Percentiles rank a stretch among this genome's conserved stretches.
Evolutionary conservation across 2,113 vertebrate genomes (phyloP).

Genomic region (Heptranchias perlo): DNA sequence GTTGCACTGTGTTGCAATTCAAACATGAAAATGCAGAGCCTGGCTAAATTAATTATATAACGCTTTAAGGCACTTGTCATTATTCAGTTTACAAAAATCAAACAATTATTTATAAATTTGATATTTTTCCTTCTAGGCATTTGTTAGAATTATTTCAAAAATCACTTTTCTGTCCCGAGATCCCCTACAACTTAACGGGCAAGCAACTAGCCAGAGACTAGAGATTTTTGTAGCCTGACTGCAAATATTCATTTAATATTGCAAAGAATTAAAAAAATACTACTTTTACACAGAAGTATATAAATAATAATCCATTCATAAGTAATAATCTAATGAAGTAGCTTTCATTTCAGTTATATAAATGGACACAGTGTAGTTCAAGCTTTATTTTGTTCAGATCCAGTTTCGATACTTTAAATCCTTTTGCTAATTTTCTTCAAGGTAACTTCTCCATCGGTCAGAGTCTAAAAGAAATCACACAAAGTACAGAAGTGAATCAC

Average conservation of each 20-base stretch:
- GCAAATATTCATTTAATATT: background rate
- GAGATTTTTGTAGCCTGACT: background rate
- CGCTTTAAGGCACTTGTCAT: background rate
- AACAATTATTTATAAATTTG: background rate
- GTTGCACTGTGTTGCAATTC: background rate
- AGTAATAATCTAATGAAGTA: background rate
- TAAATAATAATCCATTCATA: background rate
- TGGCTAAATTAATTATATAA: background rate
- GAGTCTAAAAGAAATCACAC: constrained; percentile 22
- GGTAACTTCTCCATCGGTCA: background rate
- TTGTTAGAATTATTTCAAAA: background rate
- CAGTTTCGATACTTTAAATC: background rate
- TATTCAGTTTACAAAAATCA: constrained; percentile 28
- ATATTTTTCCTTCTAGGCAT: background rate
- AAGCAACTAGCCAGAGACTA: background rate
- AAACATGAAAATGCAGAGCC: background rate
- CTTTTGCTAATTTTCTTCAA: constrained; percentile 31
- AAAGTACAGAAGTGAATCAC: background rate
- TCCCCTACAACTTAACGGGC: background rate
- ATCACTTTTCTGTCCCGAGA: background rate
- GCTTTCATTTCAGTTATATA: background rate
- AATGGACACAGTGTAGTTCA: background rate
- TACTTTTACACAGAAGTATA: background rate
- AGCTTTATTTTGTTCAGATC: background rate
- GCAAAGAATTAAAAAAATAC: background rate